Evolutionary conservation across 1,140 invertebrate genomes (phyloP).

Genomic region (Saccostrea cuccullata): DNA sequence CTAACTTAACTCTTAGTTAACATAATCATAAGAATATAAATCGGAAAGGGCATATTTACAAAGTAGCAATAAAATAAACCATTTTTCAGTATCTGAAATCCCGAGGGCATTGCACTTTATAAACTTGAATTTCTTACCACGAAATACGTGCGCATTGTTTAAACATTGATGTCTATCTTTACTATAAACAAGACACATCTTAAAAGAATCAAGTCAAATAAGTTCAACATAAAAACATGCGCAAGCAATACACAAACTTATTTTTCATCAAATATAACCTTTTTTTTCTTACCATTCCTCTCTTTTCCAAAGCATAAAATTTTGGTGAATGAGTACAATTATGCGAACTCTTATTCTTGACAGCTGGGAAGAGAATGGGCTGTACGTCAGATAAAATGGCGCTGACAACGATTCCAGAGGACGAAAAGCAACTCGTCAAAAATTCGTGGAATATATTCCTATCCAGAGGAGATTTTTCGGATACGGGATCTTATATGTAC

Average conservation of each 20-base stretch:
- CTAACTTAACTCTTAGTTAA: too few relatives aligned
- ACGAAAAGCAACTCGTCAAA: slow-evolving; percentile 22
- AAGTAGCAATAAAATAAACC: too few relatives aligned
- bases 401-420: slow-evolving; percentile 10
- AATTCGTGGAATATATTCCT: slow-evolving; percentile 22
- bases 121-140: too few relatives aligned
- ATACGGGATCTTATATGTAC: slow-evolving; percentile 13
- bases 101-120: too few relatives aligned
- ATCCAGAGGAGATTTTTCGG: background rate
- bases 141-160: background rate
- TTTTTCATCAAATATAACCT: too few relatives aligned
- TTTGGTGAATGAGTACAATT: slow-evolving; percentile 3
- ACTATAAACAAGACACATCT: background rate
- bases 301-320: background rate
- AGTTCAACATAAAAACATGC: background rate
- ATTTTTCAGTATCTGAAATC: too few relatives aligned
- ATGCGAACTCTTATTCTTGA: slow-evolving; percentile 23
- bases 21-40: too few relatives aligned
- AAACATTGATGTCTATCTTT: background rate
- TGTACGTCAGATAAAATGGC: slow-evolving; percentile 35
- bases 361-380: slow-evolving; percentile 12
- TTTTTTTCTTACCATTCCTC: background rate
- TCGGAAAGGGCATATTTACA: too few relatives aligned
- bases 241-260: too few relatives aligned
- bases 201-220: background rate